Evolutionary conservation across 2,888 invertebrate species (phyloP), one percentile per base, ranked within the genome.

Genomic region (Drosophila paranaensis): DNA sequence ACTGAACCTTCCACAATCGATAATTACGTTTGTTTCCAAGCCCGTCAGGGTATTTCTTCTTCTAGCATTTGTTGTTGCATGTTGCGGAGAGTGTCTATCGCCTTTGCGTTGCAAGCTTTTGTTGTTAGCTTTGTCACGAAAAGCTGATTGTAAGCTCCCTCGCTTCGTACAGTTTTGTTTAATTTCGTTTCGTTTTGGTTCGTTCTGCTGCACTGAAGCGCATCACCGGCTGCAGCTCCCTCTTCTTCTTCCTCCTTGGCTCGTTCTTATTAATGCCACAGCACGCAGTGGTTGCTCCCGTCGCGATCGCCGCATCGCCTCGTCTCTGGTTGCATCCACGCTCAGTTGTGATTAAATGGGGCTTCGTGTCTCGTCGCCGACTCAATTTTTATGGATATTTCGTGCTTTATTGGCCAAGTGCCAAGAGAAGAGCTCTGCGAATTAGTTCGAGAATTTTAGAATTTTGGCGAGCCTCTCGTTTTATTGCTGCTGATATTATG

Each of bases 121-220:
- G 20, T 71, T 55, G 73, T 62, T 72, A 60, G 66, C 55, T 67
- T 62, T 70, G 62, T 65, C 51, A 58, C 43, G 64, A 45, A 77
- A 72, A 78, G 71, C 73, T 78, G 57, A 68, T 81, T 81, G 77
- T 54, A 16, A 45, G 65, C 43, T 56, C 60, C 58, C 53, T 75
- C 35, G 43, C 9, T 46, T 57, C 25, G 33, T 60, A 37, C 37
- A 16, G 60, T 45, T 60, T 48, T 42, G 66, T 56, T 55, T 46
- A 10, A 25, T 63, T 79, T 63, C 42, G 66, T 53, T 55, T 55
- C 53, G 58, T 58, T 54, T 64, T 54, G 72, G 56, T 69, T 69
- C 71, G 79, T 68, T 84, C 82, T 79, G 88, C 88, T 75, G 82
- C 85, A 85, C 57, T 77, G 82, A 87, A 84, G 84, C 87, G 84